These are phyloP conservation scores for Egretta garzetta DNA, from an alignment of 2,113 vertebrate genomes.

Conservation along the genomic window DNA sequence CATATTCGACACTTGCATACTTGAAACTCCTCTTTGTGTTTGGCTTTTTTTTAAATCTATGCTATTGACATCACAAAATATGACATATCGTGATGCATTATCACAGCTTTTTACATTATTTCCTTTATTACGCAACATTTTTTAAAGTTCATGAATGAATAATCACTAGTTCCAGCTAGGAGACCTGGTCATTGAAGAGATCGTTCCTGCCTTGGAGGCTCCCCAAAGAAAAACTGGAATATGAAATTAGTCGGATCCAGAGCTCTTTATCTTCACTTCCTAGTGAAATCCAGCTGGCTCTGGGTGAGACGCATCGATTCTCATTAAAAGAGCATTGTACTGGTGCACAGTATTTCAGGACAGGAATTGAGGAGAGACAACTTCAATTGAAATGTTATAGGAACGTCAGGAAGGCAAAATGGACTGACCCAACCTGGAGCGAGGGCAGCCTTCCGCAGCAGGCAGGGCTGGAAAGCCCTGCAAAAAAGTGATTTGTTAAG, in stretches of 20 bases:
- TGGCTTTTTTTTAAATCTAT: not conserved
- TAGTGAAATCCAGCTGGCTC: not conserved
- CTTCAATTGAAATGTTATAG: not conserved
- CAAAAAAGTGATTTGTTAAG: conserved; percentile 63
- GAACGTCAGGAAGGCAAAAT: not conserved
- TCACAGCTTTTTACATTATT: not conserved
- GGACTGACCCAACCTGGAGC: not conserved
- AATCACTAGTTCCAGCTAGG: not conserved
- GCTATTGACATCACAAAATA: not conserved
- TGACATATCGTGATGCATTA: not conserved
- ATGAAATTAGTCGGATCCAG: not conserved
- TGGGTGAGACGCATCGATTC: accelerated
- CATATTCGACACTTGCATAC: not conserved
- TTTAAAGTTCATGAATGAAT: not conserved
- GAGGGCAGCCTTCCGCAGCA: not conserved
- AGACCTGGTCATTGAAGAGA: not conserved
- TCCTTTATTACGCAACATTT: not conserved
- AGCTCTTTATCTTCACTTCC: not conserved
- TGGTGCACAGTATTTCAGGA: not conserved
- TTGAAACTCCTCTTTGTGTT: not conserved
- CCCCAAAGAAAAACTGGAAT: not conserved
- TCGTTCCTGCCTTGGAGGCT: not conserved
- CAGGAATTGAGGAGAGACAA: not conserved
- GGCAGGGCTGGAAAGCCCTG: conserved; percentile 50
- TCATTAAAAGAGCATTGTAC: not conserved